Percentiles rank a stretch among this genome's conserved stretches.
These are phyloP conservation scores for Colletes gigas DNA, from an alignment of 1,140 invertebrate species.

Conservation along the genomic window DNA sequence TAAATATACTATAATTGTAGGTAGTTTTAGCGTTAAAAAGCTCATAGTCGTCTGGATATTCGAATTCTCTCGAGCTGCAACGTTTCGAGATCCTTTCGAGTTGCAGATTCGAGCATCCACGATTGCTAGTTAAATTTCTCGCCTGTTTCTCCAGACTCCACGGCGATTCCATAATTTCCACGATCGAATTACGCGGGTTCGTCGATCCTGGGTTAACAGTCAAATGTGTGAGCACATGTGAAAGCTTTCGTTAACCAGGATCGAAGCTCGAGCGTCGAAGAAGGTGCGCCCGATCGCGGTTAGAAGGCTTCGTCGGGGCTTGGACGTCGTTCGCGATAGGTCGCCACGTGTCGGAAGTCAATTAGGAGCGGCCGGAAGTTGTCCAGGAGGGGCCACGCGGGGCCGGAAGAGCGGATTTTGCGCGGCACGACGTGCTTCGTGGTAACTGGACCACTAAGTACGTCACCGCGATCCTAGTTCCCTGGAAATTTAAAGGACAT, in stretches of 20 bases:
- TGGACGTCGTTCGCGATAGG: constrained; percentile 16
- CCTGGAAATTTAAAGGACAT: constrained; percentile 31
- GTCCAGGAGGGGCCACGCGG: not conserved
- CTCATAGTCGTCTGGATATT: too few species aligned
- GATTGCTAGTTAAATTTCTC: too few species aligned
- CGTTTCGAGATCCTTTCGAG: too few species aligned
- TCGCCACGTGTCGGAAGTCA: constrained; percentile 60
- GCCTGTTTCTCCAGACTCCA: too few species aligned
- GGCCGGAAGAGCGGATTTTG: constrained; percentile 12
- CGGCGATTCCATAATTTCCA: not conserved
- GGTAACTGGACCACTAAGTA: constrained; percentile 34
- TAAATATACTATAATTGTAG: too few species aligned
- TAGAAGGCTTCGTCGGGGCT: constrained; percentile 22
- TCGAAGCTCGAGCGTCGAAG: not conserved
- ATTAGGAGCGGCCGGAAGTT: constrained; percentile 61
- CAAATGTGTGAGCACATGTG: too few species aligned
- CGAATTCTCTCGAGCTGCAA: too few species aligned
- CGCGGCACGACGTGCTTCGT: constrained; percentile 16
- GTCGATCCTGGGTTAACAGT: too few species aligned
- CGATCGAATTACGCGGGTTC: not conserved
- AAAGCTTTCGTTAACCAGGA: not conserved
- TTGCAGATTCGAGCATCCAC: too few species aligned
- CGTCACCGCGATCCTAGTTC: not conserved
- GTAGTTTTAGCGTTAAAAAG: too few species aligned
- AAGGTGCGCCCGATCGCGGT: not conserved